Conservation (phyloP, 2,113 vertebrate genomes). For the Anseranas semipalmata region DNA sequence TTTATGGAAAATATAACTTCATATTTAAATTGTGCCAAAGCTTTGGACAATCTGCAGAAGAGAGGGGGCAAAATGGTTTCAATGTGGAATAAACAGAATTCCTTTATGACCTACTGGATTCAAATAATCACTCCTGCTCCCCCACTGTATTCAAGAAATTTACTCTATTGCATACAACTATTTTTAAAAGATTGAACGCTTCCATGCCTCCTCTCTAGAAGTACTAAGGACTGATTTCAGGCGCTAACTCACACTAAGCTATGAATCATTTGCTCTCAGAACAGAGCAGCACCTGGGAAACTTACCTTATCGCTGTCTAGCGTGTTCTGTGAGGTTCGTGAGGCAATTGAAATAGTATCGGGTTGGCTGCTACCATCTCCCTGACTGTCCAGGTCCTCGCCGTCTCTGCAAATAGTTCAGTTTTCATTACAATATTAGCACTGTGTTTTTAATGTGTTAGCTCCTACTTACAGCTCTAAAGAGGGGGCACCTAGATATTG, state of each 20-base stretch:
- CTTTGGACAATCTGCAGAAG: background rate
- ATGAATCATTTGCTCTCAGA: background rate
- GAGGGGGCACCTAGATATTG: background rate
- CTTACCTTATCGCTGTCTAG: constrained; percentile 97
- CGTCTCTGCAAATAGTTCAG: constrained; percentile 82
- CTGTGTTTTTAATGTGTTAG: background rate
- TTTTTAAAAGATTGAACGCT: background rate
- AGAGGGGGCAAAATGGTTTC: background rate
- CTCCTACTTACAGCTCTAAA: background rate
- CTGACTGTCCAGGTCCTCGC: constrained; percentile 97
- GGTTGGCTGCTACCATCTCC: constrained; percentile 98
- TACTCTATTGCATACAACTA: background rate
- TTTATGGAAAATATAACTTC: background rate
- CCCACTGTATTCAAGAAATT: background rate
- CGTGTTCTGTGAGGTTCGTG: constrained; percentile 97
- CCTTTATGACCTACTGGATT: background rate
- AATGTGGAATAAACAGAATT: background rate
- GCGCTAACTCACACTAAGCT: background rate
- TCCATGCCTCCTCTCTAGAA: background rate
- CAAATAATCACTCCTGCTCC: background rate
- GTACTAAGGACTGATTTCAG: background rate
- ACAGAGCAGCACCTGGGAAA: background rate
- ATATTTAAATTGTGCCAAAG: background rate
- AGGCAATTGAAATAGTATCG: constrained; percentile 97
- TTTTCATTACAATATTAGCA: background rate